These are phyloP conservation scores for Lepidostoma basale DNA, from an alignment of 1,140 invertebrate species.

Conservation along the genomic window DNA sequence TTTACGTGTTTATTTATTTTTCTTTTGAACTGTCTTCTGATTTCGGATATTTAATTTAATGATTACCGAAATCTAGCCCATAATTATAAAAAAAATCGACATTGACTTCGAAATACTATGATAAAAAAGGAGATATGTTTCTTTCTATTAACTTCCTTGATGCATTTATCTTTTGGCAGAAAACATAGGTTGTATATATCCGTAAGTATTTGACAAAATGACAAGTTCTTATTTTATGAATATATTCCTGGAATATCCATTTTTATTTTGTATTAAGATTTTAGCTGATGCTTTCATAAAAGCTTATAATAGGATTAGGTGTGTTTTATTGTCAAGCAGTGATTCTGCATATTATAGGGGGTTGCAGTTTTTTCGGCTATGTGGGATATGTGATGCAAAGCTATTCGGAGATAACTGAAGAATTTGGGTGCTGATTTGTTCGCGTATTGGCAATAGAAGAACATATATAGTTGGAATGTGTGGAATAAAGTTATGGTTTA, in stretches of 20 bases:
- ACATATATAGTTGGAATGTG: too few species aligned
- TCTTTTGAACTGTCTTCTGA: too few species aligned
- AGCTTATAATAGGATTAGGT: background rate
- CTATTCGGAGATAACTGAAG: background rate
- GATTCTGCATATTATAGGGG: background rate
- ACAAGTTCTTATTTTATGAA: background rate
- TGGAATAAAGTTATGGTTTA: too few species aligned
- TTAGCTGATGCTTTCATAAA: background rate
- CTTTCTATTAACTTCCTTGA: too few species aligned
- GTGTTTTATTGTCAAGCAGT: background rate
- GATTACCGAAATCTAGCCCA: too few species aligned
- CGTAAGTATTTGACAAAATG: background rate
- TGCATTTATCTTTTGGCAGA: background rate
- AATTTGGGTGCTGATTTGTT: background rate
- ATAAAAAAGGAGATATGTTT: too few species aligned
- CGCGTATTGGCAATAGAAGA: too few species aligned
- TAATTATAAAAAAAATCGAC: too few species aligned
- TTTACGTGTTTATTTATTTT: too few species aligned
- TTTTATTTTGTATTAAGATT: background rate
- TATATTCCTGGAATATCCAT: background rate
- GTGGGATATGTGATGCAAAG: background rate
- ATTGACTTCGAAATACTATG: too few species aligned
- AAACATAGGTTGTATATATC: conserved; percentile 17
- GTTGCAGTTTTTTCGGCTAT: background rate
- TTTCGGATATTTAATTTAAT: too few species aligned